A percentile compares a stretch with the other conserved stretches of the same genome.
Evolutionary conservation across 2,888 invertebrate genomes (phyloP).

Genomic region (Pyrrhia umbra): DNA sequence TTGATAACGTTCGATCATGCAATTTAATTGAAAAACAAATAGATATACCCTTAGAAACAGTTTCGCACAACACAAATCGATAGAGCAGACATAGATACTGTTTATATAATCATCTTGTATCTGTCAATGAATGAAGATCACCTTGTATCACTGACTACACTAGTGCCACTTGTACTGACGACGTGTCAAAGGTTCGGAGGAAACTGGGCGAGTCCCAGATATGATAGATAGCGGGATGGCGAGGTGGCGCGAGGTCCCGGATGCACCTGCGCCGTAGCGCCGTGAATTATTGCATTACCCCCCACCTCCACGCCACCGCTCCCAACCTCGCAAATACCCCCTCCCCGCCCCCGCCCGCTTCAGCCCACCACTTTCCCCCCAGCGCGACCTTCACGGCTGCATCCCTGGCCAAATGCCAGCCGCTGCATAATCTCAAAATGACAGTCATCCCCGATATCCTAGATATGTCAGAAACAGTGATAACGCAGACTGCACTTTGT

Average conservation of each 20-base stretch:
- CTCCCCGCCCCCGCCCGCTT: conserved; percentile 44
- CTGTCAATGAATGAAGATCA: conserved; percentile 51
- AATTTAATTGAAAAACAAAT: conserved; percentile 21
- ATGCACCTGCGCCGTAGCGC: conserved; percentile 84
- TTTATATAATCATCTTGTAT: conserved; percentile 43
- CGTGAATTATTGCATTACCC: conserved; percentile 75
- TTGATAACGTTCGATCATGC: conserved; percentile 9
- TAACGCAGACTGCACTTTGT: conserved; percentile 28
- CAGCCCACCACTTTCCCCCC: conserved; percentile 54
- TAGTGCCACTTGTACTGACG: conserved; percentile 38
- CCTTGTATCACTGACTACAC: conserved; percentile 60
- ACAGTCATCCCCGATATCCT: conserved; percentile 46
- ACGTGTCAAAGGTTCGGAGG: conserved; percentile 13
- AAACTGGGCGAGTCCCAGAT: conserved; percentile 61
- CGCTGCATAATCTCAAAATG: conserved; percentile 67
- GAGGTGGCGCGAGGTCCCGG: conserved; percentile 63
- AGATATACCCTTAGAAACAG: conserved; percentile 10
- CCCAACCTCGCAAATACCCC: conserved; percentile 36
- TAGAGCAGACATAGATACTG: conserved; percentile 28
- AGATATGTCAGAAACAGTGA: conserved; percentile 49
- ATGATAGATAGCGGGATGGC: conserved; percentile 19
- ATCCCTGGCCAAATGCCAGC: conserved; percentile 84
- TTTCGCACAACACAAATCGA: conserved; percentile 18
- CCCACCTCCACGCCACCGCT: conserved; percentile 46
- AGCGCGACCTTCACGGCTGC: conserved; percentile 82